Base-by-base conservation (phyloP, 2,888 invertebrate genomes). In the Brachylomia viminalis region DNA sequence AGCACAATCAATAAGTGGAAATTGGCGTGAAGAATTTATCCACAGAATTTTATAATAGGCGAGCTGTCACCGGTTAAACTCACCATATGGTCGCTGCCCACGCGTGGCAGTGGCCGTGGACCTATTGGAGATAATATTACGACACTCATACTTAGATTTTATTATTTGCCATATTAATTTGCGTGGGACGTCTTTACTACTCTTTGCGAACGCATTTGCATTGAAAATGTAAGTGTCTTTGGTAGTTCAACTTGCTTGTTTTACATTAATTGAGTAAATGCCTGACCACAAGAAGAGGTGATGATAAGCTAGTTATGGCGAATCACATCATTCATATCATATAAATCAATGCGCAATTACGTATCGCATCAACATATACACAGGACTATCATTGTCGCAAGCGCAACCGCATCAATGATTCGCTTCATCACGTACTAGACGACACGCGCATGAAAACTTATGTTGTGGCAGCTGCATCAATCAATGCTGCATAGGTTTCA, bases 71-170 rank as follows among this genome's bases (percentile, higher is more conserved):
- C 69, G 52, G 1, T 80, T 4, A 62, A 58, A 74, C 75, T 81
- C 75, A 56, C 91, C 91, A 91, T 91, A 91, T 91, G 91, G 91
- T 83, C 72, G 70, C 49, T 80, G 75, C 92, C 92, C 85, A 91
- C 91, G 79, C 83, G 67, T 61, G 86, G 54, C 76, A 67, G 58
- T 72, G 90, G 79, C 90, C 90, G 81, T 89, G 91, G 87, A 83
- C 86, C 59, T 84, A 87, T 87, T 86, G 85, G 86, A 83, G 49
- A 79, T 62, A 77, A 76, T 42, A 64, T 85, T 87, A 87, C 88
- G 77, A 87, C 86, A 85, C 73, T 83, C 82, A 79, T 74, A 82
- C 79, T 61, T 72, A 75, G 54, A 59, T 75, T 88, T 84, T 88
- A 79, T 85, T 79, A 87, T 87, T 87, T 83, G 81, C 81, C 79